Evolutionary conservation across 2,797 vertebrate species (phyloP).

Genomic region (Smutsia gigantea): DNA sequence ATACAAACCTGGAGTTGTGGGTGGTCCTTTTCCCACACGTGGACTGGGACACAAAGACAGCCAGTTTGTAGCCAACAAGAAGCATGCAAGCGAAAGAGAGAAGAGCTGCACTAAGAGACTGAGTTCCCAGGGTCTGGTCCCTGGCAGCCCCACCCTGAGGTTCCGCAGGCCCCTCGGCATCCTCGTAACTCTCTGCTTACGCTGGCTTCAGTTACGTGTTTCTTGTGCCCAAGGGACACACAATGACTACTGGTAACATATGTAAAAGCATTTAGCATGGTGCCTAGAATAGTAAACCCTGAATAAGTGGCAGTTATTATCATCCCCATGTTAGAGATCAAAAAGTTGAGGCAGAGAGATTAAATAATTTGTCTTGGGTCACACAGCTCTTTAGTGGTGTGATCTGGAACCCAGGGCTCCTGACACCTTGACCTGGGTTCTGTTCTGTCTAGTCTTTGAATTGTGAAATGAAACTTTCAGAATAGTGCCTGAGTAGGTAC

Average conservation of each 20-base stretch:
- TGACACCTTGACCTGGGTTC: background rate
- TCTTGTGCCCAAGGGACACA: background rate
- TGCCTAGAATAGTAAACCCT: background rate
- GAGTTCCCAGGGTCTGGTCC: background rate
- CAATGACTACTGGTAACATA: background rate
- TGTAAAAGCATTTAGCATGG: background rate
- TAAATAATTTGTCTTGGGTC: background rate
- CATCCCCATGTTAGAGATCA: background rate
- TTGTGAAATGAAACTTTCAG: background rate
- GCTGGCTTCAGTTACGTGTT: background rate
- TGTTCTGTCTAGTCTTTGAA: background rate
- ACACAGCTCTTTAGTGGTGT: background rate
- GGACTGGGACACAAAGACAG: background rate
- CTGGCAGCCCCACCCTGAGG: too few species aligned
- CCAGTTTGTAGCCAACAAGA: background rate
- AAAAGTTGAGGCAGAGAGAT: slow-evolving; percentile 5
- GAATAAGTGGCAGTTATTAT: background rate
- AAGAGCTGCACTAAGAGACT: background rate
- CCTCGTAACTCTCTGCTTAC: background rate
- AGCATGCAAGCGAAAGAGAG: background rate
- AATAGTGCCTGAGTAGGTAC: background rate
- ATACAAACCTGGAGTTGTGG: background rate
- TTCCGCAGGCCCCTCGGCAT: background rate
- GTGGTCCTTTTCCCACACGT: background rate
- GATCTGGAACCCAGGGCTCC: background rate